Base-by-base conservation (phyloP, 2,113 vertebrate genomes). In the Bujurquina vittata region DNA sequence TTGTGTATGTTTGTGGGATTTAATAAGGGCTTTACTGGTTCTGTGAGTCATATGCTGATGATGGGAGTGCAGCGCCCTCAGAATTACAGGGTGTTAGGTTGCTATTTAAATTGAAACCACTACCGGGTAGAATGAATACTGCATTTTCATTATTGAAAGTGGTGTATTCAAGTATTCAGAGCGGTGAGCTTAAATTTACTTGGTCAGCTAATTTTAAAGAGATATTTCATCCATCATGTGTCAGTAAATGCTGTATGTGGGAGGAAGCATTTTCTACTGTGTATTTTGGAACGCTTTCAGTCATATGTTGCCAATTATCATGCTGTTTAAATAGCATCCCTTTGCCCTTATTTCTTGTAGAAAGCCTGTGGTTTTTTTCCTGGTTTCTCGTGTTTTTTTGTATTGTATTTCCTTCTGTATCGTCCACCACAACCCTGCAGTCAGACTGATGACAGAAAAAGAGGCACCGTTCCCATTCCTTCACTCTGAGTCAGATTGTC, bases 1-100 rank as follows among this genome's bases (percentile, higher is more conserved):
- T 89, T 92, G 84, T 90, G 80, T 89, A 79, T 80, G 81, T 77
- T 82, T 60, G 83, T 90, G 91, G 85, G 83, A 89, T 91, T 88
- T 92, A 93, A 95, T 87, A 84, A 92, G 31, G 52, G 84, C 79
- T 83, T 81, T 46, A 76, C 87, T 80, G 67, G 37, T 75, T 73
- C 84, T 81, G 37, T 91, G 83, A 91, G 87, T 93, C 91, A 89
- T 77, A 35, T 58, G 84, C 86, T 87, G 87, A 85, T 85, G 90
- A 87, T 65, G 63, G 85, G 87, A 78, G 82, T 80, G 83, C 82
- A 84, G 37, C 35, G 37, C 78, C 78, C 77, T 88, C 77, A 85
- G 80, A 92, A 93, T 93, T 93, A 84, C n/a, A 94, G 88, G 90
- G 75, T 88, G 89, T 84, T 84, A 26, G 55, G 81, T 79, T 80